Conservation (phyloP, 2,113 vertebrate species). For the Nesoenas mayeri region DNA sequence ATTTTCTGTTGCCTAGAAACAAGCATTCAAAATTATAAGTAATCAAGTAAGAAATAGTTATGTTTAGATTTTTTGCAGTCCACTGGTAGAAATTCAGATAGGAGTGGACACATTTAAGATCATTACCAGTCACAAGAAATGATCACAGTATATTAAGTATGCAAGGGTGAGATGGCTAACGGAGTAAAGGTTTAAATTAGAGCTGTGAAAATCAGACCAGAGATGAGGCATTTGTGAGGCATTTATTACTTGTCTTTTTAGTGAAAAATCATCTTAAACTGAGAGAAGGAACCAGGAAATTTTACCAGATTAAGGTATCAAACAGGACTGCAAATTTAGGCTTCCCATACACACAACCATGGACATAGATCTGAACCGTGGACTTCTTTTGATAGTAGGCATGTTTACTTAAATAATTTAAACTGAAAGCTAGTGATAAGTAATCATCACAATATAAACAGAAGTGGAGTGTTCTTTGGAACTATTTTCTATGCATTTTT, state of each 20-base stretch:
- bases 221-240: not conserved
- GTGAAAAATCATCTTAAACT: not conserved
- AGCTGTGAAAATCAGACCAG: constrained; percentile 17
- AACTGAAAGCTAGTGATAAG: not conserved
- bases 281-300: not conserved
- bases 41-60: constrained; percentile 4
- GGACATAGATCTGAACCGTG: not conserved
- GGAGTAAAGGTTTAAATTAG: not conserved
- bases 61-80: not conserved
- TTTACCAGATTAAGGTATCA: not conserved
- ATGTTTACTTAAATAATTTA: not conserved
- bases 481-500: not conserved
- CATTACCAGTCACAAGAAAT: constrained; percentile 17
- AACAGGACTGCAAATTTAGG: not conserved
- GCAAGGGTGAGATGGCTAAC: not conserved
- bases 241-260: not conserved
- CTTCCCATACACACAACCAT: not conserved
- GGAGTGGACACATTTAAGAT: not conserved
- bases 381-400: not conserved
- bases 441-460: not conserved
- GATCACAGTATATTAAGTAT: constrained; percentile 1
- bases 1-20: constrained; percentile 32
- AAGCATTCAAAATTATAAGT: constrained; percentile 32
- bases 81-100: not conserved
- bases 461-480: not conserved